These are phyloP conservation scores for Agrilus biguttatus DNA, from an alignment of 2,888 invertebrate species.

Conservation along the genomic window DNA sequence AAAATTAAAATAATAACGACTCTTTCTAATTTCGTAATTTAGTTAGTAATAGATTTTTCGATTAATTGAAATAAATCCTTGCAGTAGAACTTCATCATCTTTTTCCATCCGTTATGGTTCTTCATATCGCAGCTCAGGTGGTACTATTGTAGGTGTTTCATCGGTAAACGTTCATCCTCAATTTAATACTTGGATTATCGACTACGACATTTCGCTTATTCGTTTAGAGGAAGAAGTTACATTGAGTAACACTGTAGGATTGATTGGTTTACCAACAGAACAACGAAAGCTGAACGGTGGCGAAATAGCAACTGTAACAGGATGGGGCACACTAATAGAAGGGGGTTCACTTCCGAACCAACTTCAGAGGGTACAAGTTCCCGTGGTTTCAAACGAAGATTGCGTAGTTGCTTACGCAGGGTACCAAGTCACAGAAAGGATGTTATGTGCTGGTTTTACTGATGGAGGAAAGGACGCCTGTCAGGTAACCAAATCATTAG, in stretches of 20 bases:
- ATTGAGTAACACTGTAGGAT: background rate
- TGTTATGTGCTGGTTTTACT: conserved; percentile 7
- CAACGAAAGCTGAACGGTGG: background rate
- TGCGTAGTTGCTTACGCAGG: conserved; percentile 2
- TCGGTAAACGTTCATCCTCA: background rate
- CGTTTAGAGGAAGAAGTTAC: background rate
- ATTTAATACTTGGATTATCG: background rate
- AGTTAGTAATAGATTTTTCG: too few relatives aligned
- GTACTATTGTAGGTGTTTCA: background rate
- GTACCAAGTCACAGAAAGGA: conserved; percentile 1
- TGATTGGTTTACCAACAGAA: background rate
- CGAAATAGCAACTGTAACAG: conserved; percentile 1
- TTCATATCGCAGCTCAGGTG: background rate
- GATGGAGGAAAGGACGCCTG: conserved; percentile 7
- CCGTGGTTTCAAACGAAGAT: conserved; percentile 1
- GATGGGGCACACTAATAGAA: background rate
- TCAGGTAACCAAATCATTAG: background rate
- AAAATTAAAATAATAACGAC: too few relatives aligned
- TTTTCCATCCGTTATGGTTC: conserved; percentile 2
- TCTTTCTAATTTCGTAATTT: too few relatives aligned
- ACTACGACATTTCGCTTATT: conserved; percentile 3
- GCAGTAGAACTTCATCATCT: background rate
- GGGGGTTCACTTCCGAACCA: conserved; percentile 1
- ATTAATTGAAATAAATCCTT: background rate
- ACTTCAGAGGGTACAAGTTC: conserved; percentile 2